These are phyloP conservation scores for Ivindomyrus marchei DNA, from an alignment of 2,113 vertebrate species.

Conservation along the genomic window DNA sequence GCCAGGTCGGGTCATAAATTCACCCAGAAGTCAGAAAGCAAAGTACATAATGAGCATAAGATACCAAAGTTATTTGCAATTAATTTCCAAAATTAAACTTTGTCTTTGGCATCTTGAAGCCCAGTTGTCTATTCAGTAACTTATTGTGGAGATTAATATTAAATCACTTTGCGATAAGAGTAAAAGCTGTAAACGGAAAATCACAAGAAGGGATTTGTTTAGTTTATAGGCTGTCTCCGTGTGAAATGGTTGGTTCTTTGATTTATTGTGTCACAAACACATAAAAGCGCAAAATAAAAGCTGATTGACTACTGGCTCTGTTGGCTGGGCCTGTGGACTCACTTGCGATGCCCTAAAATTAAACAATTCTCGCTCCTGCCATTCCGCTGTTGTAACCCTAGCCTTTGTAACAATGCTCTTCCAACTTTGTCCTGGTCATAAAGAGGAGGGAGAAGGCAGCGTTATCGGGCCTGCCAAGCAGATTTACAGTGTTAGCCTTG, in stretches of 20 bases:
- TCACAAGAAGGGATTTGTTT: neutral
- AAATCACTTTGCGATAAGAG: neutral
- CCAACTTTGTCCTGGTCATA: conserved; percentile 48
- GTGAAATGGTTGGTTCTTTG: neutral
- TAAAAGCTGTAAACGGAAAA: neutral
- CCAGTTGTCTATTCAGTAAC: neutral
- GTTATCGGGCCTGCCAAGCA: conserved; percentile 33
- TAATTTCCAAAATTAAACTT: conserved; percentile 35
- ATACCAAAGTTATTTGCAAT: conserved; percentile 52
- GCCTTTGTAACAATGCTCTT: conserved; percentile 35
- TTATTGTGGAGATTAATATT: neutral
- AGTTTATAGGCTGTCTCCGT: neutral
- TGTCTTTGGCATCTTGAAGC: conserved; percentile 1
- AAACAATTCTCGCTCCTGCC: conserved; percentile 22
- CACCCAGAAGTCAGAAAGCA: conserved; percentile 38
- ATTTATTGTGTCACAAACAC: neutral
- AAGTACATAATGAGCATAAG: conserved; percentile 49
- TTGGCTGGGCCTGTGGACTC: neutral
- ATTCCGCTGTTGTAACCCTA: conserved; percentile 41
- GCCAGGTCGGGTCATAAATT: conserved; percentile 53
- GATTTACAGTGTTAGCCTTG: conserved; percentile 75
- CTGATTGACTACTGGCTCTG: conserved; percentile 14
- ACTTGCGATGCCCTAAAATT: neutral
- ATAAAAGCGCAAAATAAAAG: neutral
- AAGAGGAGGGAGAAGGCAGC: conserved; percentile 26